Evolutionary conservation across 1,140 invertebrate genomes (phyloP).

Genomic region (Coptotermes formosanus): DNA sequence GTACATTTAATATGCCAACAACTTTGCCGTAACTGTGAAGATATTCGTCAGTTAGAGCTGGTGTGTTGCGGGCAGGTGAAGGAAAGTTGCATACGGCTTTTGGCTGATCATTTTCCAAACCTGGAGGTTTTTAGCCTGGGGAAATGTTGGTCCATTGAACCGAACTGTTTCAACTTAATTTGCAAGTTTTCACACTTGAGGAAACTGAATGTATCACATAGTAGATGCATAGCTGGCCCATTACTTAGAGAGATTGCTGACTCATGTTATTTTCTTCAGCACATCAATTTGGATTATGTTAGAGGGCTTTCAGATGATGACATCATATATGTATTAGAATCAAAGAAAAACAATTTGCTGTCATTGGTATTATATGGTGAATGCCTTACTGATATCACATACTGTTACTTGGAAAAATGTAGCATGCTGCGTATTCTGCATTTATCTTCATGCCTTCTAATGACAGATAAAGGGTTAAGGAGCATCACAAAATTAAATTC

Average conservation of each 20-base stretch:
- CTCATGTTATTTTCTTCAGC: constrained; percentile 22
- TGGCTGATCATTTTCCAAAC: constrained; percentile 12
- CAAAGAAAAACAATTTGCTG: constrained; percentile 18
- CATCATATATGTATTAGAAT: constrained; percentile 24
- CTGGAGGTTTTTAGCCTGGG: constrained; percentile 26
- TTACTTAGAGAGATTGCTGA: constrained; percentile 21
- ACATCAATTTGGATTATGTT: constrained; percentile 33
- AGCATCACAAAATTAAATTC: constrained; percentile 25
- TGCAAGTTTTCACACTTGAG: constrained; percentile 18
- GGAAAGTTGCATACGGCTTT: neutral
- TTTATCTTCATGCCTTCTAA: constrained; percentile 28
- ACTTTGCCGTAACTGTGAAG: neutral
- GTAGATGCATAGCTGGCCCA: neutral
- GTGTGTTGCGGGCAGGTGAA: constrained; percentile 22
- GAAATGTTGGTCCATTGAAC: constrained; percentile 32
- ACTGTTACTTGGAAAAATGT: constrained; percentile 29
- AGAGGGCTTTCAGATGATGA: constrained; percentile 32
- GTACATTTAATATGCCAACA: neutral
- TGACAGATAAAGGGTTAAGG: constrained; percentile 32
- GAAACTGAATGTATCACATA: constrained; percentile 19
- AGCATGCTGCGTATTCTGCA: constrained; percentile 26
- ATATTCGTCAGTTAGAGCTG: neutral
- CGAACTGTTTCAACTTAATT: constrained; percentile 27
- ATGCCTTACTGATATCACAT: constrained; percentile 30
- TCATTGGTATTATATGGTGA: constrained; percentile 32